These are phyloP conservation scores for Cryptosula pallasiana DNA, from an alignment of 2,888 invertebrate genomes.

Conservation along the genomic window DNA sequence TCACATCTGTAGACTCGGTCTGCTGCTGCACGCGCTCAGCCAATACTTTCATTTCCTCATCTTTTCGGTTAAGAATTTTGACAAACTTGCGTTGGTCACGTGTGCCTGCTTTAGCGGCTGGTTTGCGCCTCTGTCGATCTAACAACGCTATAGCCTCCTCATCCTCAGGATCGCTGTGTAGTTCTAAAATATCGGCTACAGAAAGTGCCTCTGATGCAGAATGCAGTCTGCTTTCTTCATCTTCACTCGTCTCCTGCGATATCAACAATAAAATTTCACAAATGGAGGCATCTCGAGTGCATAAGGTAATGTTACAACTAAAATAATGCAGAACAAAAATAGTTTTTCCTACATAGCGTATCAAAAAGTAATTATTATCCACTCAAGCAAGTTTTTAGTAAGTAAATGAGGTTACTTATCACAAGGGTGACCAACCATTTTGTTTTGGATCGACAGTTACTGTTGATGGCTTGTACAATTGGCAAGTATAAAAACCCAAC, in stretches of 20 bases:
- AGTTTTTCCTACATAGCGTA: too few relatives aligned
- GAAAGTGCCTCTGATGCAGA: not conserved
- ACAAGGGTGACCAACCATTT: too few relatives aligned
- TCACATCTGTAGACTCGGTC: not conserved
- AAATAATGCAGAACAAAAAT: too few relatives aligned
- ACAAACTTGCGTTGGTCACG: constrained; percentile 5
- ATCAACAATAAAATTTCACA: not conserved
- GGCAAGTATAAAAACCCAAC: too few relatives aligned
- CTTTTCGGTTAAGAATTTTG: not conserved
- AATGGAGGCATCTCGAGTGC: not conserved
- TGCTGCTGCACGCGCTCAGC: constrained; percentile 13
- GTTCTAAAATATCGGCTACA: not conserved
- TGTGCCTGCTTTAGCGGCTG: not conserved
- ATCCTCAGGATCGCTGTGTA: constrained; percentile 13
- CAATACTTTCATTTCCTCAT: constrained; percentile 6
- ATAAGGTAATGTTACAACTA: too few relatives aligned
- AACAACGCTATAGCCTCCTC: not conserved
- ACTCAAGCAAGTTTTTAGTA: too few relatives aligned
- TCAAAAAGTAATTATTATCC: too few relatives aligned
- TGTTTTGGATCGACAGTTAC: too few relatives aligned
- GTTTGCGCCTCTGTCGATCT: not conserved
- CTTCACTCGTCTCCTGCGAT: constrained; percentile 12
- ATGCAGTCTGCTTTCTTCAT: not conserved
- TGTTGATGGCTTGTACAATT: too few relatives aligned
- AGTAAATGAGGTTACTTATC: too few relatives aligned